Evolutionary conservation across 2,888 invertebrate genomes (phyloP).

Genomic region (Amphipoea oculea): DNA sequence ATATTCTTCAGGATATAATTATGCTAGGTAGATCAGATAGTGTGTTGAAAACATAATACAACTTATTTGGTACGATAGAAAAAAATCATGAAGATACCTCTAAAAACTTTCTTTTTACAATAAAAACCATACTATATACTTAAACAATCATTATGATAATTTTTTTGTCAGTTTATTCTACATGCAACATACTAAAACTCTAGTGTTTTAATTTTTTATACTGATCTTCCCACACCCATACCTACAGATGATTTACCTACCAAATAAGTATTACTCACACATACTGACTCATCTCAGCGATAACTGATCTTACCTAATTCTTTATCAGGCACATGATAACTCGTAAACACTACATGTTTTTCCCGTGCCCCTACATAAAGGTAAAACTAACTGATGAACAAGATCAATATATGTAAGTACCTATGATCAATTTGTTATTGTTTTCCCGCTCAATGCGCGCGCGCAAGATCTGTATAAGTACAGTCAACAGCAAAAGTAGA

Average conservation of each 20-base stretch:
- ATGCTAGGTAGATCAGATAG: no score
- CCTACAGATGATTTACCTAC: constrained; percentile 5
- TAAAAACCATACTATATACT: no score
- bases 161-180: no score
- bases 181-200: no score
- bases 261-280: constrained; percentile 7
- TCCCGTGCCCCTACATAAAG: neutral
- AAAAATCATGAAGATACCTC: no score
- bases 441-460: constrained; percentile 39
- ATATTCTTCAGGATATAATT: no score
- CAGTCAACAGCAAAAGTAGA: no score
- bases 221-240: constrained; percentile 10
- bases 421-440: constrained; percentile 33
- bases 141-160: no score
- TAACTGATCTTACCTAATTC: constrained; percentile 50
- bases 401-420: constrained; percentile 20
- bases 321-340: constrained; percentile 33
- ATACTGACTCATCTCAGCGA: constrained; percentile 37
- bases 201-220: no score
- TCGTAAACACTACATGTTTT: constrained; percentile 28
- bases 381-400: constrained; percentile 19
- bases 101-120: no score
- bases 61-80: no score
- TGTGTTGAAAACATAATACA: no score
- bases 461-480: constrained; percentile 34